A percentile compares a stretch with the other conserved stretches of the same genome.
These are phyloP conservation scores for Salvelinus sp. DNA, from an alignment of 2,113 vertebrate genomes.

Conservation along the genomic window DNA sequence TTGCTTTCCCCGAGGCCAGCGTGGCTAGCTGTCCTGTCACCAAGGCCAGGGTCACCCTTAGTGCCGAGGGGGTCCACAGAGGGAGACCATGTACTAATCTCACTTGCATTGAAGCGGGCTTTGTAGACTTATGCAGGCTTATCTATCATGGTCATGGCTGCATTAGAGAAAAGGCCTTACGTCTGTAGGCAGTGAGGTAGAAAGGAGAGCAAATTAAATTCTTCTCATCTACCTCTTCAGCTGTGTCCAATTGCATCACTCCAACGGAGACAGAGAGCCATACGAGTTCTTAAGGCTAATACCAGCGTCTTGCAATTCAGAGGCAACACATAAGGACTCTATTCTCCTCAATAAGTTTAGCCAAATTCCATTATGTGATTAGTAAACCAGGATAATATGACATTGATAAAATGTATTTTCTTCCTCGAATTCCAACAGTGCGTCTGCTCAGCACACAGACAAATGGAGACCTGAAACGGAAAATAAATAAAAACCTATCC, in stretches of 20 bases:
- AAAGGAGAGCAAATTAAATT: conserved; percentile 69
- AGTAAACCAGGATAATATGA: conserved; percentile 39
- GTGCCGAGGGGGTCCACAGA: conserved; percentile 37
- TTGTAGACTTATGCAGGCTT: conserved; percentile 65
- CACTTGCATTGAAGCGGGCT: conserved; percentile 65
- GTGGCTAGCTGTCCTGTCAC: conserved; percentile 65
- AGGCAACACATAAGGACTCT: conserved; percentile 15
- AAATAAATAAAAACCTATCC: conserved; percentile 72
- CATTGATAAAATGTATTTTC: conserved; percentile 16
- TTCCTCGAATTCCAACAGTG: conserved; percentile 31
- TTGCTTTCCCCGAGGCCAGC: conserved; percentile 59
- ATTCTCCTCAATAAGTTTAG: background rate
- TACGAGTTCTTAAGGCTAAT: conserved; percentile 37
- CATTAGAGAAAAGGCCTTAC: conserved; percentile 64
- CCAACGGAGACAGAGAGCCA: conserved; percentile 14
- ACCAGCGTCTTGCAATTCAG: conserved; percentile 28
- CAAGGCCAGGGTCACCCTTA: conserved; percentile 60
- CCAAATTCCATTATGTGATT: conserved; percentile 5
- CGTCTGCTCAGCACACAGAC: conserved; percentile 51
- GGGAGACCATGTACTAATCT: conserved; percentile 63
- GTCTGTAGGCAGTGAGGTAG: conserved; percentile 56
- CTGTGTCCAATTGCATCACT: conserved; percentile 64
- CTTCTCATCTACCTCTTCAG: conserved; percentile 66
- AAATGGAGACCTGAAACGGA: conserved; percentile 68
- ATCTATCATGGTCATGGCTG: conserved; percentile 65